A percentile compares a stretch with the other conserved stretches of the same genome.
Conservation (phyloP, 1,140 invertebrate species). For the Ephestia elutella region DNA sequence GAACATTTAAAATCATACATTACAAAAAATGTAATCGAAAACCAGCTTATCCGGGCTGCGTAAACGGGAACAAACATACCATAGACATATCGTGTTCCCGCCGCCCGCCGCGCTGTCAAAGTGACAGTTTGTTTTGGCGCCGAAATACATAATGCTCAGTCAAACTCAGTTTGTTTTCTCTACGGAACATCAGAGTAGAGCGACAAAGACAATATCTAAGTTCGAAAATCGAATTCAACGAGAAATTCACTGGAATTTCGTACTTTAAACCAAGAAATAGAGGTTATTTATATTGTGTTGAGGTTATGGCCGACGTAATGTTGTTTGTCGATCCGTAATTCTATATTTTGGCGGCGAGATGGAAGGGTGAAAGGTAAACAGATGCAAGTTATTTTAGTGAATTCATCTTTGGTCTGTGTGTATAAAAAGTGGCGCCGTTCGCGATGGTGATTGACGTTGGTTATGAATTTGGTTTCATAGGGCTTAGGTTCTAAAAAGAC, state of each 20-base stretch:
- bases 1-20: conserved; percentile 11
- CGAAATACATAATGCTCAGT: conserved; percentile 70
- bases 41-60: conserved; percentile 57
- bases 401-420: conserved; percentile 60
- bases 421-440: conserved; percentile 66
- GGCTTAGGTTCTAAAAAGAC: conserved; percentile 7
- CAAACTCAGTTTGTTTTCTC: conserved; percentile 68
- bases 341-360: conserved; percentile 69
- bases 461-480: conserved; percentile 44
- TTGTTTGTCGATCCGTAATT: conserved; percentile 60
- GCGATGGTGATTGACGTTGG: conserved; percentile 51
- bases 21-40: conserved; percentile 56
- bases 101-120: conserved; percentile 69
- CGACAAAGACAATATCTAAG: conserved; percentile 45
- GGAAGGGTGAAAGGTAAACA: conserved; percentile 72
- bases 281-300: conserved; percentile 18
- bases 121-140: conserved; percentile 70
- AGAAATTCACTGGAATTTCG: conserved; percentile 27
- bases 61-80: conserved; percentile 64
- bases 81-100: conserved; percentile 65
- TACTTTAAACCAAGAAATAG: conserved; percentile 30
- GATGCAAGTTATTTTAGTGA: conserved; percentile 64
- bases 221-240: conserved; percentile 29
- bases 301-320: conserved; percentile 12
- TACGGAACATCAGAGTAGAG: conserved; percentile 58